Evolutionary conservation across 1,140 invertebrate species (phyloP), one percentile per base, ranked within the genome.

Genomic region (Macrosteles quadrilineatus): DNA sequence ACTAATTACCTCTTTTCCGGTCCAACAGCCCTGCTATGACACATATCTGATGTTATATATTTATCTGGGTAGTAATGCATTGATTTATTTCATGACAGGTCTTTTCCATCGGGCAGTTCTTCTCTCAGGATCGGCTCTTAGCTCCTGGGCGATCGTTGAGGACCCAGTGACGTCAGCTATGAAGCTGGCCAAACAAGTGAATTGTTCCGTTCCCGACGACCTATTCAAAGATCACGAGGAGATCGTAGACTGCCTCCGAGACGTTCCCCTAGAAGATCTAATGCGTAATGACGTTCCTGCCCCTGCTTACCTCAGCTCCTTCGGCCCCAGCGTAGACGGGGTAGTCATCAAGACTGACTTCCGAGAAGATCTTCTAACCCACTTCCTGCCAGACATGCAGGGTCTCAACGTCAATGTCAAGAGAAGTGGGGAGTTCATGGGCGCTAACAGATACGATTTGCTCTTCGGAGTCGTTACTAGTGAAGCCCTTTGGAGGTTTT

Each of bases 111-210:
- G 94, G 43, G 91, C 92, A 2, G 86, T 97, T 32, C 82, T 97
- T 47, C 85, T 96, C 75, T 95, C 93, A 74, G 95, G 95, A 9
- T 97, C 96, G 19, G 96, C 96, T 0, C 82, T 98, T 12, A 94
- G 93, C 53, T 94, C 92, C 0, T 98, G 94, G 97, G 96, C 96
- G 0, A 83, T 97, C 45, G 93, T 97, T 1, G 90, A 94, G 75
- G 93, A 97, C 80, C 94, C 96, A 0, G 88, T 92, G 0, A 87
- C 88, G 67, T 96, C 93, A 78, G 93, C 96, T 4, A 81, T 92
- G 21, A 89, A 93, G 78, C 81, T 98, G 55, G 94, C 94, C 0
- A 87, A 87, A 70, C 88, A 90, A 55, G 87, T 96, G 9, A 97
- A 97, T 79, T 98, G 96, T 77, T 87, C 90, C 0, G 85, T 93